A percentile compares a stretch with the other conserved stretches of the same genome.
phyloP scores from a whole-genome alignment of 2,113 vertebrate genomes.

The Thalassarche chlororhynchos region DNA sequence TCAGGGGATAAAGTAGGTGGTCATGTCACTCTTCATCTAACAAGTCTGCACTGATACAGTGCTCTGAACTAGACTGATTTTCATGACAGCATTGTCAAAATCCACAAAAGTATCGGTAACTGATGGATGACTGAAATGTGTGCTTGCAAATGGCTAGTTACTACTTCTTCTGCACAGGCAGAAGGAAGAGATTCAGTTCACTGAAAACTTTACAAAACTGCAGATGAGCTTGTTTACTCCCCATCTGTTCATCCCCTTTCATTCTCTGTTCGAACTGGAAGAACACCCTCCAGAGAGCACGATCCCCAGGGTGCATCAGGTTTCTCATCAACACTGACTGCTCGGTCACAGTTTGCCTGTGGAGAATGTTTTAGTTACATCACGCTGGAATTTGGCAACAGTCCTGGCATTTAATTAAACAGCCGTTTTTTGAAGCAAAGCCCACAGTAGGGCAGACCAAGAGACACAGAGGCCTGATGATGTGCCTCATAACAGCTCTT shows the following conservation, averaged over 20 bases:
- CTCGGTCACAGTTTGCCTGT: not conserved
- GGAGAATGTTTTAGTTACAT: conserved; percentile 1
- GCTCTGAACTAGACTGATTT: not conserved
- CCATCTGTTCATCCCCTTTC: not conserved
- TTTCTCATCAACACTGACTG: conserved; percentile 1
- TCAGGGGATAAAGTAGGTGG: conserved; percentile 30
- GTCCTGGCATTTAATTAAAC: conserved; percentile 15
- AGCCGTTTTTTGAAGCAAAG: not conserved
- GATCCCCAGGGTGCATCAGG: not conserved
- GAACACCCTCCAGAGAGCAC: rapidly evolving
- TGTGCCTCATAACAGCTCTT: not conserved
- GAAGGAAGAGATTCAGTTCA: not conserved
- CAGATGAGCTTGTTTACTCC: not conserved
- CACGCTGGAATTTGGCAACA: conserved; percentile 14
- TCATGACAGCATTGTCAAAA: not conserved
- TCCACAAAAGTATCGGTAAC: not conserved
- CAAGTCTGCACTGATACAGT: not conserved
- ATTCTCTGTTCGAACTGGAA: not conserved
- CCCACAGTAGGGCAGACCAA: not conserved
- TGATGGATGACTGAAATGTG: not conserved
- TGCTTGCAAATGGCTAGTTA: not conserved
- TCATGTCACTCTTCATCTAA: conserved; percentile 2
- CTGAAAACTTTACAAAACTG: not conserved
- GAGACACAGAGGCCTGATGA: not conserved
- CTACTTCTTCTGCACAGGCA: not conserved